These are phyloP conservation scores for Ascidia mentula DNA, from an alignment of 23 tunicate genomes.

Conservation along the genomic window DNA sequence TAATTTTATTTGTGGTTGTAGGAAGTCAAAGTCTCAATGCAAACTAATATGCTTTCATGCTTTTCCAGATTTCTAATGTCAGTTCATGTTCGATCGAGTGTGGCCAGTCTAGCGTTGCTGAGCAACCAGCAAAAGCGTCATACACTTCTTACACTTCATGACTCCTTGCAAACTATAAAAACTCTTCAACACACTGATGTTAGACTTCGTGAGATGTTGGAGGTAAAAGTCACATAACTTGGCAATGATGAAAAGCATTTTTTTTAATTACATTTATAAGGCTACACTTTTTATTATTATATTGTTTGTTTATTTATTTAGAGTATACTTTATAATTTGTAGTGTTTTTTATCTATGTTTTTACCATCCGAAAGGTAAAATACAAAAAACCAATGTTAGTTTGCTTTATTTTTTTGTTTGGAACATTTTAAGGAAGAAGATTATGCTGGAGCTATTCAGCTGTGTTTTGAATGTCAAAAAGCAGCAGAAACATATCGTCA, in stretches of 20 bases:
- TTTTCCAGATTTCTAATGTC: conserved; percentile 49
- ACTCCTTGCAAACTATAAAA: conserved; percentile 74
- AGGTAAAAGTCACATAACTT: conserved; percentile 38
- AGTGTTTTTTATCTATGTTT: too few relatives aligned
- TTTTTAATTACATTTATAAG: too few relatives aligned
- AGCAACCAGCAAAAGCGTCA: conserved; percentile 48
- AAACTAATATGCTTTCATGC: background rate
- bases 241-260: too few relatives aligned
- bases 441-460: conserved; percentile 84
- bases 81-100: conserved; percentile 28
- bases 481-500: conserved; percentile 71
- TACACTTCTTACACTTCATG: conserved; percentile 35
- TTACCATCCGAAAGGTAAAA: background rate
- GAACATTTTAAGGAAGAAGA: conserved; percentile 53
- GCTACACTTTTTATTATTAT: too few relatives aligned
- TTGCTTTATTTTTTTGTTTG: background rate
- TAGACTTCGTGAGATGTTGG: conserved; percentile 69
- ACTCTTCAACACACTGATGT: conserved; percentile 91
- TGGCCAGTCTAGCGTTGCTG: conserved; percentile 38
- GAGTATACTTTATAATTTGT: too few relatives aligned
- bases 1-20: background rate
- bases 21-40: background rate
- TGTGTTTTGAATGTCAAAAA: conserved; percentile 77
- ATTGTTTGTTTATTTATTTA: too few relatives aligned
- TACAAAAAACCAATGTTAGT: too few relatives aligned